Evolutionary conservation across 1,140 invertebrate genomes (phyloP).

Genomic region (Drosophila nebulosa): DNA sequence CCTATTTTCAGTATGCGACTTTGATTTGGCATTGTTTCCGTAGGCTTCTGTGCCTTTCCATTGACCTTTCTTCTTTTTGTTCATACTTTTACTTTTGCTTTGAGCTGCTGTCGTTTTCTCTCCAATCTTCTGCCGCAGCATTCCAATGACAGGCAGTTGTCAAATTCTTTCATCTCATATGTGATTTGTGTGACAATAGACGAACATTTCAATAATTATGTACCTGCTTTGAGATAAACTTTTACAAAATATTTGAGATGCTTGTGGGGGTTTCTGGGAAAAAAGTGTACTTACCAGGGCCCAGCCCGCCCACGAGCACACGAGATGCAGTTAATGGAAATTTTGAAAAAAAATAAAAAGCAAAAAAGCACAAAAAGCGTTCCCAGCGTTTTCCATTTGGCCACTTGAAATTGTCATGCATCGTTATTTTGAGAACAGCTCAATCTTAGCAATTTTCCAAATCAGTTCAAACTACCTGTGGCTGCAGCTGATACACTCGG

Average conservation of each 20-base stretch:
- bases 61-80: conserved; percentile 22
- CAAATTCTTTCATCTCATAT: conserved; percentile 33
- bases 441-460: conserved; percentile 58
- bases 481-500: neutral
- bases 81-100: conserved; percentile 50
- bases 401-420: conserved; percentile 44
- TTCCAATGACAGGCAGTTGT: conserved; percentile 29
- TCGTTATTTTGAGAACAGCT: conserved; percentile 40
- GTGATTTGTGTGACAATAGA: conserved; percentile 25
- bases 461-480: conserved; percentile 36
- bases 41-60: neutral
- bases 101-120: conserved; percentile 22
- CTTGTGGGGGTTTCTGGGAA: neutral
- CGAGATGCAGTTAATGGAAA: conserved; percentile 13
- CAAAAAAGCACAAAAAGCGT: neutral
- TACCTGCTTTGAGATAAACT: conserved; percentile 9
- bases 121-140: conserved; percentile 14
- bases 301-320: conserved; percentile 40
- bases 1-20: neutral
- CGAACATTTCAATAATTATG: conserved; percentile 46
- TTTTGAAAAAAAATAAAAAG: neutral
- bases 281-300: neutral
- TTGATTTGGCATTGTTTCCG: neutral
- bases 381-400: conserved; percentile 44
- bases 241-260: conserved; percentile 9